Evolutionary conservation across 2,888 invertebrate species (phyloP).

Genomic region (Thymelicus sylvestris): DNA sequence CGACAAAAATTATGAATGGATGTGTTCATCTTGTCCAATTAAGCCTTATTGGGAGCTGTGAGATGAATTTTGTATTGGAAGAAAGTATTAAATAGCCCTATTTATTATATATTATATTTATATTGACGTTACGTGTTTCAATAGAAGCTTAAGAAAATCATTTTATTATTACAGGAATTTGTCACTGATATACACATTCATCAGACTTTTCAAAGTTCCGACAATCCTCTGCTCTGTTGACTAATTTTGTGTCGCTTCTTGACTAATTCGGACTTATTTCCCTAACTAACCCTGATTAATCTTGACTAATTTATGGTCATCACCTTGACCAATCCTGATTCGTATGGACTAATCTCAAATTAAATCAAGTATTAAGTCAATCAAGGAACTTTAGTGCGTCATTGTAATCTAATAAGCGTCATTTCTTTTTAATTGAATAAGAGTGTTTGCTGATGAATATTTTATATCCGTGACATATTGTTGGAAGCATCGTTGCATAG

Average conservation of each 20-base stretch:
- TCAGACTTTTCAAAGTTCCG: neutral
- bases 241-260: neutral
- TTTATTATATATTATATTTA: slow-evolving; percentile 40
- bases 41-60: slow-evolving; percentile 81
- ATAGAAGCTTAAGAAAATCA: slow-evolving; percentile 16
- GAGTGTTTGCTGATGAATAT: neutral
- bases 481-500: slow-evolving; percentile 24
- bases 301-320: neutral
- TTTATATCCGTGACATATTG: slow-evolving; percentile 24
- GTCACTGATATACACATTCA: slow-evolving; percentile 14
- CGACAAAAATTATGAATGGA: slow-evolving; percentile 49
- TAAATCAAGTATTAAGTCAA: neutral
- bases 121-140: slow-evolving; percentile 27
- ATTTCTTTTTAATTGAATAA: too few species aligned
- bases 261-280: neutral
- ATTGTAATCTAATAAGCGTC: neutral
- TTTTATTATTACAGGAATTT: slow-evolving; percentile 15
- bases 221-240: neutral
- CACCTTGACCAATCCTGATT: neutral
- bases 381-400: neutral
- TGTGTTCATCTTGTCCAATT: slow-evolving; percentile 77
- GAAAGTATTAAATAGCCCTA: slow-evolving; percentile 46
- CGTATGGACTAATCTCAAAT: neutral
- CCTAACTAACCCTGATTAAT: neutral
- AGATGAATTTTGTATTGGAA: slow-evolving; percentile 64